phyloP scores from a whole-genome alignment of 1,140 invertebrate species.

The Drosophila azteca region DNA sequence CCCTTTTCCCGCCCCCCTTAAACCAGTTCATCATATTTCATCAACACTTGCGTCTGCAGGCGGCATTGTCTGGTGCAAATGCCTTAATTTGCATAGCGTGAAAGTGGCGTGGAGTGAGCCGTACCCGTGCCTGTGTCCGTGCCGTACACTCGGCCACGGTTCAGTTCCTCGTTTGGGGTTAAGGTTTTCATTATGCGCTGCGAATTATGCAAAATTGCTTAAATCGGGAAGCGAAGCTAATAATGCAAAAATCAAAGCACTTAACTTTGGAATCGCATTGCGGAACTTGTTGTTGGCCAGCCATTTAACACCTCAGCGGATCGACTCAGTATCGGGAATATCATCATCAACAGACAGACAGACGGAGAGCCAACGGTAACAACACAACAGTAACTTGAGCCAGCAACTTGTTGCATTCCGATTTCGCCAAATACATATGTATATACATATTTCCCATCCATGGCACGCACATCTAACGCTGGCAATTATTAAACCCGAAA shows the following conservation, averaged over 20 bases:
- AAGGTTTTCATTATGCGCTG: constrained; percentile 74
- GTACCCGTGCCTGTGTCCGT: not conserved
- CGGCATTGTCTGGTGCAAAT: constrained; percentile 23
- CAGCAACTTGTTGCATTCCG: constrained; percentile 59
- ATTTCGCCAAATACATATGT: constrained; percentile 74
- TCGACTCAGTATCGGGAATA: constrained; percentile 30
- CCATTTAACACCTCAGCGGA: constrained; percentile 75
- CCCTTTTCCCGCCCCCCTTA: constrained; percentile 4
- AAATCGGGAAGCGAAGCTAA: constrained; percentile 79
- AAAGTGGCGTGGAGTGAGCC: constrained; percentile 60
- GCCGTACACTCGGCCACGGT: constrained; percentile 53
- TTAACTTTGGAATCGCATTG: constrained; percentile 61
- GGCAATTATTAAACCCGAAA: constrained; percentile 71
- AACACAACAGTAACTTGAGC: constrained; percentile 25
- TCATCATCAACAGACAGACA: constrained; percentile 38
- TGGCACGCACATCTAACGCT: constrained; percentile 41
- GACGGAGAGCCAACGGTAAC: constrained; percentile 23
- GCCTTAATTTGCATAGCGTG: constrained; percentile 77
- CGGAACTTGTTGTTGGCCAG: constrained; percentile 59
- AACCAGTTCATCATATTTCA: constrained; percentile 48
- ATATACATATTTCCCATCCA: constrained; percentile 47
- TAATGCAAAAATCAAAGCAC: constrained; percentile 67
- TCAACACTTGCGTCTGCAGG: constrained; percentile 60
- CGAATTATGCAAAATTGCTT: constrained; percentile 73
- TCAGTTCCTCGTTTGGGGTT: constrained; percentile 76